These are phyloP conservation scores for Clivina fossor DNA, from an alignment of 2,888 invertebrate genomes.

Conservation along the genomic window DNA sequence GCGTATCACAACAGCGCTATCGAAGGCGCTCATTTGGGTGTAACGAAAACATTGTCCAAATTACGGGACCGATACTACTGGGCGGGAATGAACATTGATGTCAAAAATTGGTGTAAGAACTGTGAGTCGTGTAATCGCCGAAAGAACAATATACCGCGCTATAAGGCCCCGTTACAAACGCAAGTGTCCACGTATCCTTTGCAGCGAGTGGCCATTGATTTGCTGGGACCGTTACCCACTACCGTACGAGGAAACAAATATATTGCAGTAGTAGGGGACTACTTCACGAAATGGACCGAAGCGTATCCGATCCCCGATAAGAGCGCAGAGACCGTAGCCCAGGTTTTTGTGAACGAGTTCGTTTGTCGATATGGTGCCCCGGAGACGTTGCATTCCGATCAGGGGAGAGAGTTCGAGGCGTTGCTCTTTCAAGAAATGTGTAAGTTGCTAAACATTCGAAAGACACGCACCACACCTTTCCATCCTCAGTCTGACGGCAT, in stretches of 20 bases:
- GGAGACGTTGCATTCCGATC: slow-evolving; percentile 35
- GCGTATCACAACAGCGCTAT: slow-evolving; percentile 3
- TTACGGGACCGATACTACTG: slow-evolving; percentile 6
- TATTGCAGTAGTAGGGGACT: slow-evolving; percentile 17
- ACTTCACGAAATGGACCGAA: slow-evolving; percentile 36
- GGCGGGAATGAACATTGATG: not conserved
- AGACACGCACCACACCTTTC: slow-evolving; percentile 39
- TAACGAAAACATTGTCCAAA: slow-evolving; percentile 9
- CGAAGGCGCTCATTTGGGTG: slow-evolving; percentile 8
- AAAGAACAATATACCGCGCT: not conserved
- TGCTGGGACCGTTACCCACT: slow-evolving; percentile 4
- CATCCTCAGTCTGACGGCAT: slow-evolving; percentile 39
- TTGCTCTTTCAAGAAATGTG: slow-evolving; percentile 34
- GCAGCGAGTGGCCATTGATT: slow-evolving; percentile 12
- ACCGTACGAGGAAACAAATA: slow-evolving; percentile 11
- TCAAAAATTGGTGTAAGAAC: slow-evolving; percentile 9
- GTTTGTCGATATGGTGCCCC: slow-evolving; percentile 35
- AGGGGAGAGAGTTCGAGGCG: slow-evolving; percentile 40
- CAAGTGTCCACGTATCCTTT: not conserved
- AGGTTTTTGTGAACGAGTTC: slow-evolving; percentile 34
- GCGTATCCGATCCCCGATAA: slow-evolving; percentile 36
- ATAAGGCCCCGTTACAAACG: not conserved
- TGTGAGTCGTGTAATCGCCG: slow-evolving; percentile 6
- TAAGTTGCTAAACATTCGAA: slow-evolving; percentile 32
- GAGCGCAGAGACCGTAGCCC: slow-evolving; percentile 41